Evolutionary conservation across 1,140 invertebrate species (phyloP).

Genomic region (Lepidostoma basale): DNA sequence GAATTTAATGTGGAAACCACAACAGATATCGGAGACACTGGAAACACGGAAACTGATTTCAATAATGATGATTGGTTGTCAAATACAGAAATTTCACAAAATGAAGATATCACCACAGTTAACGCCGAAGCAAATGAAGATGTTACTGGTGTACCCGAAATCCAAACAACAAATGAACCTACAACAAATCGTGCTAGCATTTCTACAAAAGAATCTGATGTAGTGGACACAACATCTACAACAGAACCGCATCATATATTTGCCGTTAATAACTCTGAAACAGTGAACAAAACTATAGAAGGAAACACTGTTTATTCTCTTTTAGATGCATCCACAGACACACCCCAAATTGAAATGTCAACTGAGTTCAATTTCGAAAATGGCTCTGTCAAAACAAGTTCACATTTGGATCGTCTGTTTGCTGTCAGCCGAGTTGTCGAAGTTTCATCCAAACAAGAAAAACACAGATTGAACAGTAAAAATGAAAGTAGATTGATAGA

Average conservation of each 20-base stretch:
- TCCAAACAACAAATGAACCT: not conserved
- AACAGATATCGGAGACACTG: constrained; percentile 25
- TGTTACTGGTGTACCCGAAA: not conserved
- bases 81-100: constrained; percentile 22
- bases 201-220: constrained; percentile 47
- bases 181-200: constrained; percentile 3
- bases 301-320: constrained; percentile 29
- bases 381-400: constrained; percentile 36
- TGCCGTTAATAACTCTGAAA: constrained; percentile 51
- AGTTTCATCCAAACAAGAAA: constrained; percentile 66
- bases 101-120: constrained; percentile 27
- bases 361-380: constrained; percentile 17
- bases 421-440: constrained; percentile 70
- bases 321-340: constrained; percentile 13
- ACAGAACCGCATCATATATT: constrained; percentile 60
- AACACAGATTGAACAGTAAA: constrained; percentile 62
- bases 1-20: constrained; percentile 28
- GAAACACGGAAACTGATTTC: constrained; percentile 28
- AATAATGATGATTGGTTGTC: constrained; percentile 12
- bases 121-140: constrained; percentile 45
- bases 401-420: constrained; percentile 64
- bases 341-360: not conserved
- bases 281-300: constrained; percentile 22
- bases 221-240: constrained; percentile 51
- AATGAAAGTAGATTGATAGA: constrained; percentile 61